Conservation (phyloP, 2,797 vertebrate species). For the Alca torda region DNA sequence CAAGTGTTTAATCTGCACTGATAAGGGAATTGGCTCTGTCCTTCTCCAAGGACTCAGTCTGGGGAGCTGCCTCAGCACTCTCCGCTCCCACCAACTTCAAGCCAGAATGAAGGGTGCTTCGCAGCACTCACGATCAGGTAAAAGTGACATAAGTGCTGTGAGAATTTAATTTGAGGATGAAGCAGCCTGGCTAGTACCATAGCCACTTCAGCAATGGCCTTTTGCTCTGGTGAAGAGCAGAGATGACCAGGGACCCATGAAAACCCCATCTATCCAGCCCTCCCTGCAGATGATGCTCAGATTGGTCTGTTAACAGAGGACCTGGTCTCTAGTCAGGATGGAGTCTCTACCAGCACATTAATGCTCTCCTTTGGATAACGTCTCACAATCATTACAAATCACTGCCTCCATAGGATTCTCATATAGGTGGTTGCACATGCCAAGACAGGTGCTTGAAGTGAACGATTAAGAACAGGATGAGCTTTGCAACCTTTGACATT, state of each 20-base stretch:
- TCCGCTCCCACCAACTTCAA: neutral
- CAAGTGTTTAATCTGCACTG: neutral
- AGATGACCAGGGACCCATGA: neutral
- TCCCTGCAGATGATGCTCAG: neutral
- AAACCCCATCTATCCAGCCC: neutral
- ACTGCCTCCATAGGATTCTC: neutral
- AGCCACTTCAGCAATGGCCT: neutral
- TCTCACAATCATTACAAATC: neutral
- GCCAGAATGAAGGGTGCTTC: neutral
- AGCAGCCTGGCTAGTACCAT: neutral
- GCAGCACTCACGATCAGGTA: neutral
- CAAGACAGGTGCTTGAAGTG: neutral
- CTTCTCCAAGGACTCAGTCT: neutral
- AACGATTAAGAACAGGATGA: neutral
- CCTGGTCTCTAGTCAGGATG: no score
- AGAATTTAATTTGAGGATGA: neutral
- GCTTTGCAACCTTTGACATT: neutral
- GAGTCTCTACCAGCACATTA: neutral
- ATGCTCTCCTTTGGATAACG: neutral
- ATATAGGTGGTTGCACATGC: fast-evolving
- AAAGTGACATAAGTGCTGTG: neutral
- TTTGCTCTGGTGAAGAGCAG: neutral
- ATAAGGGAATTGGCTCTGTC: neutral
- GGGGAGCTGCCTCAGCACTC: neutral
- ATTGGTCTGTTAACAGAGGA: neutral